phyloP scores from a whole-genome alignment of 2,797 vertebrate genomes.

The Falco cherrug region DNA sequence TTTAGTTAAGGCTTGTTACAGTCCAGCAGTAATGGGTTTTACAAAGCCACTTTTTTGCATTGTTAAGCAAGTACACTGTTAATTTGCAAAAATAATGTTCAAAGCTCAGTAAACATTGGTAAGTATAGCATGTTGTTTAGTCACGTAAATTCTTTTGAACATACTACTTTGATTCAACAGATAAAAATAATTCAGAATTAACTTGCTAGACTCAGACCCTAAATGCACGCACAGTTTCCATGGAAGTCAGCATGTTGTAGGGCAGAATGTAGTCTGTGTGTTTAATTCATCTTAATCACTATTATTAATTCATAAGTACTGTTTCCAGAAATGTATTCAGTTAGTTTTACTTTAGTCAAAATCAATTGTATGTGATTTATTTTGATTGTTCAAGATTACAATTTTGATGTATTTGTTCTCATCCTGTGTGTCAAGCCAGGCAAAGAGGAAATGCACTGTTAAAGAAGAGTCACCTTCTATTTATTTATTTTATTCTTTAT shows the following conservation, averaged over 20 bases:
- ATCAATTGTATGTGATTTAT: slow-evolving; percentile 81
- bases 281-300: slow-evolving; percentile 82
- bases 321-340: slow-evolving; percentile 81
- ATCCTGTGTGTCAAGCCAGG: slow-evolving; percentile 67
- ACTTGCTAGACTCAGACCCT: slow-evolving; percentile 73
- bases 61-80: slow-evolving; percentile 7
- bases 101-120: slow-evolving; percentile 34
- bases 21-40: neutral
- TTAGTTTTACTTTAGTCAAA: slow-evolving; percentile 80
- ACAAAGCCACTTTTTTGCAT: neutral
- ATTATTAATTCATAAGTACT: slow-evolving; percentile 83
- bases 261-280: slow-evolving; percentile 76
- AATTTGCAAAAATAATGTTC: slow-evolving; percentile 27
- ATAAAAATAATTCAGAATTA: slow-evolving; percentile 79
- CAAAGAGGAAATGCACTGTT: slow-evolving; percentile 41
- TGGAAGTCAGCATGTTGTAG: slow-evolving; percentile 78
- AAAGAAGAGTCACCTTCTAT: neutral
- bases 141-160: slow-evolving; percentile 62
- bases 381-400: slow-evolving; percentile 75
- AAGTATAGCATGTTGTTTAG: slow-evolving; percentile 10
- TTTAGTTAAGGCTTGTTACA: neutral
- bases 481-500: neutral
- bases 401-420: slow-evolving; percentile 75
- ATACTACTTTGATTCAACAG: slow-evolving; percentile 74
- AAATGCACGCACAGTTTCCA: slow-evolving; percentile 75